Evolutionary conservation across 2,888 invertebrate species (phyloP).

Genomic region (Parascotia fuliginaria): DNA sequence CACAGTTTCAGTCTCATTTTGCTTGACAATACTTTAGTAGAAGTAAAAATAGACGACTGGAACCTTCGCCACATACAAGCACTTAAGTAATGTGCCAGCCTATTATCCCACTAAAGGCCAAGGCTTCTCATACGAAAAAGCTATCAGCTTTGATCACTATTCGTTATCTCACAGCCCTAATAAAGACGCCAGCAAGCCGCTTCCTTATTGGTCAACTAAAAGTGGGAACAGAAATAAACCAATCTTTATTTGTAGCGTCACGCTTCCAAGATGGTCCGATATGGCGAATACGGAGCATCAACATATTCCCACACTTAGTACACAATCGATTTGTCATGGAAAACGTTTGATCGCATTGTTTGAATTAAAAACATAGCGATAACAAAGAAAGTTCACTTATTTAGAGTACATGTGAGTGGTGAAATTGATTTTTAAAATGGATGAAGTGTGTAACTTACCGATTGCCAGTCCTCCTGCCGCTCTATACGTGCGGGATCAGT

Average conservation of each 20-base stretch:
- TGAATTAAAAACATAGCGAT: neutral
- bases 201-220: conserved; percentile 40
- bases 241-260: neutral
- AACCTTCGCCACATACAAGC: too few species aligned
- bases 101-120: too few species aligned
- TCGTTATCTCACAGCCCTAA: neutral
- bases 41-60: too few species aligned
- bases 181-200: conserved; percentile 11
- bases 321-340: conserved; percentile 26
- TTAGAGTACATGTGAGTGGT: neutral
- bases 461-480: conserved; percentile 96
- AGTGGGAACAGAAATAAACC: conserved; percentile 29
- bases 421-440: neutral
- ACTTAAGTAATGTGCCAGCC: too few species aligned
- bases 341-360: neutral
- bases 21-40: too few species aligned
- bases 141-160: too few species aligned
- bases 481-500: conserved; percentile 92
- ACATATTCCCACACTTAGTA: conserved; percentile 32
- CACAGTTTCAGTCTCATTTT: too few species aligned
- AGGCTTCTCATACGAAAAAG: too few species aligned
- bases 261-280: too few species aligned
- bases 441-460: conserved; percentile 84
- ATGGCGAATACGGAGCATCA: conserved; percentile 5
- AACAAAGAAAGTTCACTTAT: neutral